Conservation (phyloP, 2,113 vertebrate genomes). For the Hystrix cristata region DNA sequence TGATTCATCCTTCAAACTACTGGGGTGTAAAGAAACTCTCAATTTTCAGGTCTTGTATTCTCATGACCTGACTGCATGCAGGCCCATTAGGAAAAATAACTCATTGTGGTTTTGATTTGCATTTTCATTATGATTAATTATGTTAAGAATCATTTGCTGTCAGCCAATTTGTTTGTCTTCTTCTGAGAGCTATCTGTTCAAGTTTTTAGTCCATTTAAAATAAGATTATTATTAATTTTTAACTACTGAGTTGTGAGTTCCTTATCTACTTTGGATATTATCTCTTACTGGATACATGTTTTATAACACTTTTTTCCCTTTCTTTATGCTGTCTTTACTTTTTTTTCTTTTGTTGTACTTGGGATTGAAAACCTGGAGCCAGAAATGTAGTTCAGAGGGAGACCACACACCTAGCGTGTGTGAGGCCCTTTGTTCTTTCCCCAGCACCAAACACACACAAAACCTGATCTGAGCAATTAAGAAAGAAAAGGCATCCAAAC, state of each 20-base stretch:
- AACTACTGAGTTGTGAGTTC: background rate
- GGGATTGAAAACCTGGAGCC: background rate
- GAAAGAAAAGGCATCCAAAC: too few species aligned
- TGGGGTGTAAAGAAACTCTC: background rate
- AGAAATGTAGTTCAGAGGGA: too few species aligned
- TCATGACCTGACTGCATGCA: constrained; percentile 85
- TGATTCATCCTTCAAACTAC: background rate
- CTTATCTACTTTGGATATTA: background rate
- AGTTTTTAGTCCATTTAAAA: background rate
- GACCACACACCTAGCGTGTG: too few species aligned
- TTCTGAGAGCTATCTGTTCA: background rate
- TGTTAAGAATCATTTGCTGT: background rate
- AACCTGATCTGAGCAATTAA: too few species aligned
- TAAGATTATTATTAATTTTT: background rate
- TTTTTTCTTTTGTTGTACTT: background rate
- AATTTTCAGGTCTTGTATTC: constrained; percentile 80
- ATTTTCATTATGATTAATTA: background rate
- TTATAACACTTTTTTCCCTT: background rate
- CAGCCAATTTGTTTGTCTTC: too few species aligned
- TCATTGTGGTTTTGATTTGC: too few species aligned
- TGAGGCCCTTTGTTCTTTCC: too few species aligned
- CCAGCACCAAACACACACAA: too few species aligned
- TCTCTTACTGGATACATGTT: background rate
- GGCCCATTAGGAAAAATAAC: too few species aligned
- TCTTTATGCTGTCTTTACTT: background rate